Percentiles rank a stretch among this genome's conserved stretches.
Evolutionary conservation across 2,888 invertebrate genomes (phyloP).

Genomic region (Trachelus troglodyta): DNA sequence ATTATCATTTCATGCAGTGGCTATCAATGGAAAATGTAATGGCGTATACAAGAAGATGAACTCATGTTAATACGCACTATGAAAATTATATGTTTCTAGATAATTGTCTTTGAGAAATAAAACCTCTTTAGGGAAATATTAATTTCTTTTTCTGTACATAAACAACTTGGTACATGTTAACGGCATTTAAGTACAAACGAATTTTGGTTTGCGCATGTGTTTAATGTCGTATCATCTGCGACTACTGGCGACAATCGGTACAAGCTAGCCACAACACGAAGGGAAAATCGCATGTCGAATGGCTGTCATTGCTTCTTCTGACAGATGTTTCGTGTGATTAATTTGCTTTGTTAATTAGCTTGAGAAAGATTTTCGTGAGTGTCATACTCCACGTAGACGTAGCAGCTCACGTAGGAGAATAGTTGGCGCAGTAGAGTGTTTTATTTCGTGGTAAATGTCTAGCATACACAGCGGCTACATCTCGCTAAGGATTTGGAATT

Average conservation of each 20-base stretch:
- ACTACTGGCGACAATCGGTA: conserved; percentile 17
- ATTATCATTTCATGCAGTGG: not conserved
- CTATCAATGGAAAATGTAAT: not conserved
- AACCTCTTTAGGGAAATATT: not conserved
- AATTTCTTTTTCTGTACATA: not conserved
- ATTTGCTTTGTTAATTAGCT: conserved; percentile 29
- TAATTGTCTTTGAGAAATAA: not conserved
- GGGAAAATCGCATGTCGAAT: conserved; percentile 41
- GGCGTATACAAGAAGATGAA: not conserved
- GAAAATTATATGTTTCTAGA: not conserved
- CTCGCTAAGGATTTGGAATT: conserved; percentile 20
- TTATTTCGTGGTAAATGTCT: conserved; percentile 26
- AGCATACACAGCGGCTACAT: conserved; percentile 19
- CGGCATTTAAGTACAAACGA: not conserved
- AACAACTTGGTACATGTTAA: not conserved
- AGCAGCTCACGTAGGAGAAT: not conserved
- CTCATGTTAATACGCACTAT: not conserved
- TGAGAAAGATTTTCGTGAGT: not conserved
- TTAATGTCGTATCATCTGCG: not conserved
- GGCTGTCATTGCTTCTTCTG: conserved; percentile 50
- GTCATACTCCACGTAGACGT: conserved; percentile 5
- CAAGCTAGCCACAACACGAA: conserved; percentile 46
- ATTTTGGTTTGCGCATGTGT: not conserved
- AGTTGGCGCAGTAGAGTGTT: conserved; percentile 7
- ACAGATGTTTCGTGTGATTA: conserved; percentile 49